A percentile compares a stretch with the other conserved stretches of the same genome.
Evolutionary conservation across 2,888 invertebrate species (phyloP).

Genomic region (Nephrotoma flavescens): DNA sequence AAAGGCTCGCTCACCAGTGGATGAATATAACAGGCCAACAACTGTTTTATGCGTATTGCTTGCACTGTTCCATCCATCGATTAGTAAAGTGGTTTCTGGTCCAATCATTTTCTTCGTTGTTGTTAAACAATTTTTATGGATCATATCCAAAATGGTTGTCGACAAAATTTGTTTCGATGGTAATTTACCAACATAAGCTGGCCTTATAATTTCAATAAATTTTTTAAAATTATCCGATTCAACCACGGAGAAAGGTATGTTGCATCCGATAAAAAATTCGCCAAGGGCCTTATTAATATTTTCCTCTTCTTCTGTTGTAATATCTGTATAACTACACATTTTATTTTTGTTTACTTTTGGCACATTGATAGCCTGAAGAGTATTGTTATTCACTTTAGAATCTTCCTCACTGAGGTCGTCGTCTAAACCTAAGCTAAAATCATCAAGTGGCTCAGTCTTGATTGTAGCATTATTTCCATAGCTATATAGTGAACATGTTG

Average conservation of each 20-base stretch:
- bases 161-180: constrained; percentile 11
- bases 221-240: constrained; percentile 12
- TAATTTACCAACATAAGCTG: constrained; percentile 9
- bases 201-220: constrained; percentile 9
- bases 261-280: constrained; percentile 13
- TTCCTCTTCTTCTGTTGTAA: constrained; percentile 1
- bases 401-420: background rate
- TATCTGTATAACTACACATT: background rate
- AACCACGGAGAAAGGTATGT: constrained; percentile 12
- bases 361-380: background rate
- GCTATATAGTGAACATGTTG: background rate
- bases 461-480: background rate
- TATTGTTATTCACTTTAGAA: background rate
- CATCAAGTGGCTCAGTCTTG: background rate
- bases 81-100: constrained; percentile 3
- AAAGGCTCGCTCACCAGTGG: background rate
- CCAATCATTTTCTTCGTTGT: background rate
- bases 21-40: background rate
- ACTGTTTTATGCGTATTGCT: background rate
- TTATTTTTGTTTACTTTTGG: background rate
- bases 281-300: constrained; percentile 10
- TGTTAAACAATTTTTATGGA: constrained; percentile 2
- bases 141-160: constrained; percentile 2
- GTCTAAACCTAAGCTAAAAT: background rate
- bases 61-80: constrained; percentile 7